A percentile compares a stretch with the other conserved stretches of the same genome.
Evolutionary conservation across 2,888 invertebrate species (phyloP).

Genomic region (Steinernema hermaphroditum): DNA sequence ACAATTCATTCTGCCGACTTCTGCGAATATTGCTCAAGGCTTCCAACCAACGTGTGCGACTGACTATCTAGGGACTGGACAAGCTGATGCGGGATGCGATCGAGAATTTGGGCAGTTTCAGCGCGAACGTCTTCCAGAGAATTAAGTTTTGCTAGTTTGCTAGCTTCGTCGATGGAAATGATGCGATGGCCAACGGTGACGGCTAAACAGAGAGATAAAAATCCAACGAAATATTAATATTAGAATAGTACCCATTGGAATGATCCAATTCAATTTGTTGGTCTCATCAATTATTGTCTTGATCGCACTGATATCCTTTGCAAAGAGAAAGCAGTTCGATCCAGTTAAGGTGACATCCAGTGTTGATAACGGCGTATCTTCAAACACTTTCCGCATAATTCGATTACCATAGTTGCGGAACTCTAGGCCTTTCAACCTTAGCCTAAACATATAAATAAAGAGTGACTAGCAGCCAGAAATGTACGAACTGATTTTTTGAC

Average conservation of each 20-base stretch:
- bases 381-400: slow-evolving; percentile 59
- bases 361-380: slow-evolving; percentile 54
- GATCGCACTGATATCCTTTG: slow-evolving; percentile 52
- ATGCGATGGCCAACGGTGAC: slow-evolving; percentile 52
- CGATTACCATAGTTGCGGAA: slow-evolving; percentile 55
- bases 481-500: slow-evolving; percentile 54
- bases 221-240: too few species aligned
- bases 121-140: slow-evolving; percentile 53
- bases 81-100: slow-evolving; percentile 38
- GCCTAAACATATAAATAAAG: slow-evolving; percentile 40
- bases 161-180: slow-evolving; percentile 49
- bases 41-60: slow-evolving; percentile 4
- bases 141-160: slow-evolving; percentile 46
- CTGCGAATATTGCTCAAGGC: not conserved
- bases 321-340: slow-evolving; percentile 45
- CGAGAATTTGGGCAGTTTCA: slow-evolving; percentile 42
- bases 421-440: slow-evolving; percentile 58
- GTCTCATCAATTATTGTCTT: slow-evolving; percentile 54
- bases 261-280: slow-evolving; percentile 53
- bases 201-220: slow-evolving; percentile 44
- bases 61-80: slow-evolving; percentile 33
- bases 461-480: not conserved
- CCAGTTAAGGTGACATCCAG: slow-evolving; percentile 41
- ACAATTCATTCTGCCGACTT: not conserved
- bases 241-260: slow-evolving; percentile 49